Percentiles rank a stretch among this genome's conserved stretches.
Evolutionary conservation across 2,113 vertebrate species (phyloP).

Genomic region (Myiozetetes cayanensis): DNA sequence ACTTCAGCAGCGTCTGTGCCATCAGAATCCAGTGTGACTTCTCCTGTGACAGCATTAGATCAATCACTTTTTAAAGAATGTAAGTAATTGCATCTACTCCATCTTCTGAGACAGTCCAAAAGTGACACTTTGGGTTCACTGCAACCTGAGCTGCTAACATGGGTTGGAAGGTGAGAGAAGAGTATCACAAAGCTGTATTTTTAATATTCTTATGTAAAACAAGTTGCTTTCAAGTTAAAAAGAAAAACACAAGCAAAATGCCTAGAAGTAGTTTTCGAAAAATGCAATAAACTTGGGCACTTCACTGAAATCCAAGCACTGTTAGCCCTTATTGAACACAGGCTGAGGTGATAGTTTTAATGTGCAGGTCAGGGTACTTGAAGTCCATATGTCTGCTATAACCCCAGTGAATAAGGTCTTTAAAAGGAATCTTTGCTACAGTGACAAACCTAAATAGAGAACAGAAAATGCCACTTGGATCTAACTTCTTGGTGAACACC

Average conservation of each 20-base stretch:
- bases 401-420: neutral
- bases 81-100: slow-evolving; percentile 27
- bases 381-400: neutral
- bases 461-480: neutral
- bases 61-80: slow-evolving; percentile 32
- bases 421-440: neutral
- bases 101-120: neutral
- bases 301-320: neutral
- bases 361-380: neutral
- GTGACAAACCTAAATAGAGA: neutral
- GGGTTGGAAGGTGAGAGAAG: neutral
- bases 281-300: neutral
- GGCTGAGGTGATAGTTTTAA: neutral
- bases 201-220: slow-evolving; percentile 3
- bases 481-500: neutral
- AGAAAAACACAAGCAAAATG: neutral
- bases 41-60: slow-evolving; percentile 45
- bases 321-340: neutral
- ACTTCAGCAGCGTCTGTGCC: neutral
- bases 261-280: neutral
- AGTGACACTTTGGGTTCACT: slow-evolving; percentile 18
- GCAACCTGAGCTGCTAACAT: neutral
- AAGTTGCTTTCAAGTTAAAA: neutral
- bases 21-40: neutral
- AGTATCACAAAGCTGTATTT: neutral